Percentiles rank a stretch among this genome's conserved stretches.
phyloP scores from a whole-genome alignment of 2,113 vertebrate genomes.

The Petrocephalus zakoni region DNA sequence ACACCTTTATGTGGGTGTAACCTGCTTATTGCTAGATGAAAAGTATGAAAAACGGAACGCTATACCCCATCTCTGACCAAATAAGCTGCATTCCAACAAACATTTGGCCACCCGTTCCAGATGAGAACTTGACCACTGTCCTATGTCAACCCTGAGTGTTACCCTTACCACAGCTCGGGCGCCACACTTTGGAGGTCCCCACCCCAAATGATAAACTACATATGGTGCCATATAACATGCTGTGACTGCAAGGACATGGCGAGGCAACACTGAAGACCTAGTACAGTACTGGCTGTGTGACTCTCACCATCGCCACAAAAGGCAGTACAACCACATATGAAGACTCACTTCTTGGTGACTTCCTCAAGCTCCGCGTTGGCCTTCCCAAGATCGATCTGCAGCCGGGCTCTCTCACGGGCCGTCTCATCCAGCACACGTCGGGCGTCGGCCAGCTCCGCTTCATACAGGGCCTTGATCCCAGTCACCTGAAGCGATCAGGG shows the following conservation, averaged over 20 bases:
- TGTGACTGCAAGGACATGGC: background rate
- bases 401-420: constrained; percentile 75
- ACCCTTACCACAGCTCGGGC: background rate
- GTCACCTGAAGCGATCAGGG: constrained; percentile 63
- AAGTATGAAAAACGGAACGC: background rate
- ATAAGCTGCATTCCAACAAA: background rate
- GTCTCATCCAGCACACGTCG: constrained; percentile 89
- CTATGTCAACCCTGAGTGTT: background rate
- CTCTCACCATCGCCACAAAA: background rate
- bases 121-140: background rate
- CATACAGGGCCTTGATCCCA: constrained; percentile 83
- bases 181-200: background rate
- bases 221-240: background rate
- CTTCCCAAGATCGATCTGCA: constrained; percentile 91
- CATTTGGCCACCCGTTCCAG: background rate
- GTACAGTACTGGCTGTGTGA: background rate
- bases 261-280: background rate
- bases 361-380: constrained; percentile 81
- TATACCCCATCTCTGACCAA: background rate
- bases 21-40: background rate
- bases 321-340: background rate
- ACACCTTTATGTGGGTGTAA: background rate
- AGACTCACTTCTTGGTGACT: constrained; percentile 68
- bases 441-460: constrained; percentile 85
- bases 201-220: background rate